Evolutionary conservation across 2,888 invertebrate genomes (phyloP).

Genomic region (Hesperia comma): DNA sequence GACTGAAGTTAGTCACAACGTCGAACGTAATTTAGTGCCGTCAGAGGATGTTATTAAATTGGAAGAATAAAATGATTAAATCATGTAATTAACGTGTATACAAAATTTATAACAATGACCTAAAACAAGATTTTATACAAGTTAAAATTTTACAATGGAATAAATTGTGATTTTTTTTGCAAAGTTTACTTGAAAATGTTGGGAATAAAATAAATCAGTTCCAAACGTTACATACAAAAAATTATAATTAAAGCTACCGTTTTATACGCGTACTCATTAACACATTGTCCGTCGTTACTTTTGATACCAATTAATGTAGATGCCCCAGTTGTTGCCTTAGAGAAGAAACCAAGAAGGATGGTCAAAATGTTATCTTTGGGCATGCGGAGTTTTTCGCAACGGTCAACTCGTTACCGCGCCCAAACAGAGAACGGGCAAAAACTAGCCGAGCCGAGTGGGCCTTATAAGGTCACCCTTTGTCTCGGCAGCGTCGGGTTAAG

Average conservation of each 20-base stretch:
- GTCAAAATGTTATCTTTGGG: constrained; percentile 4
- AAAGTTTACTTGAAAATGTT: too few species aligned
- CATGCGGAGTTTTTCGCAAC: constrained; percentile 19
- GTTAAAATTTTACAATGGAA: too few species aligned
- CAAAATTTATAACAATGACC: too few species aligned
- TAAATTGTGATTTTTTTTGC: too few species aligned
- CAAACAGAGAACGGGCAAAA: constrained; percentile 34
- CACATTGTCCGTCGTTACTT: too few species aligned
- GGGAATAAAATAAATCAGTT: too few species aligned
- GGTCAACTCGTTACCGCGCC: constrained; percentile 29
- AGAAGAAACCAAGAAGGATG: background rate
- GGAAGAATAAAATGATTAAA: background rate
- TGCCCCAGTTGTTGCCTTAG: background rate
- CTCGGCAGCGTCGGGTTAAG: constrained; percentile 53
- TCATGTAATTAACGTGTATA: background rate
- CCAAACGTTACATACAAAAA: too few species aligned
- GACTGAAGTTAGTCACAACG: constrained; percentile 1
- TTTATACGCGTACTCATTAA: too few species aligned
- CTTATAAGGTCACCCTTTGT: constrained; percentile 71
- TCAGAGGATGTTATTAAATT: background rate
- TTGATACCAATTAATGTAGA: too few species aligned
- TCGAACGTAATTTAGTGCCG: constrained; percentile 1
- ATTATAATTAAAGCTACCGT: too few species aligned
- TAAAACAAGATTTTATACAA: too few species aligned
- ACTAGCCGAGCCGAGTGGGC: constrained; percentile 50